phyloP scores from a whole-genome alignment of 2,888 invertebrate genomes.

The Diachrysia chrysitis region DNA sequence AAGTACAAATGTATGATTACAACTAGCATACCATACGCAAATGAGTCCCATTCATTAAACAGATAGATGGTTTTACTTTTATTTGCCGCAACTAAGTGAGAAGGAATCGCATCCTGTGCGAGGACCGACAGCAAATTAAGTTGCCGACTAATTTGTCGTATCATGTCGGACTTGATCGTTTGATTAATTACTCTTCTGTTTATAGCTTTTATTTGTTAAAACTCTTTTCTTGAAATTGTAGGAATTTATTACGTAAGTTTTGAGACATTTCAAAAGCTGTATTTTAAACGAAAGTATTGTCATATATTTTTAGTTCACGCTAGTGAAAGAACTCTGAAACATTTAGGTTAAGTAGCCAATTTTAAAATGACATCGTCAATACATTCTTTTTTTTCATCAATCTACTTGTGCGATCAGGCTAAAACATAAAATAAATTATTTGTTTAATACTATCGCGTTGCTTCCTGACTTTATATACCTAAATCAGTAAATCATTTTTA shows the following conservation, averaged over 20 bases:
- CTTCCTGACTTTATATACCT: no score
- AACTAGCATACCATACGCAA: conserved; percentile 28
- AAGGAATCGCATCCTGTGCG: conserved; percentile 83
- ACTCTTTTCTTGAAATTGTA: no score
- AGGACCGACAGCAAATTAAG: conserved; percentile 69
- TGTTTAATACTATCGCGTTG: no score
- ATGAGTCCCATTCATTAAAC: conserved; percentile 74
- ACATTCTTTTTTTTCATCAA: conserved; percentile 15
- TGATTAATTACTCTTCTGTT: conserved; percentile 19
- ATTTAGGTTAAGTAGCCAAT: conserved; percentile 45
- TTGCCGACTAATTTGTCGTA: conserved; percentile 37
- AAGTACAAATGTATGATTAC: conserved; percentile 36
- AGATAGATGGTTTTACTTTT: conserved; percentile 75
- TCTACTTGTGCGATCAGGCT: not conserved
- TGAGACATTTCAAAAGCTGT: not conserved
- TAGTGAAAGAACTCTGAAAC: conserved; percentile 32
- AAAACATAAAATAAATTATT: no score
- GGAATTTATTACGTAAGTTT: not conserved
- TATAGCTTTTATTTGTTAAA: not conserved
- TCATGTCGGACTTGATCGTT: conserved; percentile 13
- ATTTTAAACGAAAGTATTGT: conserved; percentile 5
- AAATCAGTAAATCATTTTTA: no score
- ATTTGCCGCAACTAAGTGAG: conserved; percentile 77
- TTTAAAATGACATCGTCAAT: conserved; percentile 25
- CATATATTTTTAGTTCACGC: conserved; percentile 18